phyloP scores from a whole-genome alignment of 1,140 invertebrate species.

The Chymomyza costata region DNA sequence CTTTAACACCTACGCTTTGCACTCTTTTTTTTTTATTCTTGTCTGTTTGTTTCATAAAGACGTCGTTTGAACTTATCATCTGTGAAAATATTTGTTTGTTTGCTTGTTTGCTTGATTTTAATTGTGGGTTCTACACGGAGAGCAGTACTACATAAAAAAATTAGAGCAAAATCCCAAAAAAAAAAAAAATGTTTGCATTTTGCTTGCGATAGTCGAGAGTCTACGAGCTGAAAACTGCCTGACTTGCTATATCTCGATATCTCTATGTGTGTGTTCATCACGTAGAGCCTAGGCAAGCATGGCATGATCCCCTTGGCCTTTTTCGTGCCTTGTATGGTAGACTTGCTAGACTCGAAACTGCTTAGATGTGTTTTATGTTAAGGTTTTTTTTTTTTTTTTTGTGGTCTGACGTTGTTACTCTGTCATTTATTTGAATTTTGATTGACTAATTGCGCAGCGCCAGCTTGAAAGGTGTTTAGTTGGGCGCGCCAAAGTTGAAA shows the following conservation, averaged over 20 bases:
- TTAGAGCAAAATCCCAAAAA: constrained; percentile 66
- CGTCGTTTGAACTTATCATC: constrained; percentile 63
- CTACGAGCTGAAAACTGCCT: constrained; percentile 5
- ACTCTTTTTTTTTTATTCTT: constrained; percentile 6
- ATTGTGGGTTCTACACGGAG: constrained; percentile 45
- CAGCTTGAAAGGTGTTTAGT: constrained; percentile 17
- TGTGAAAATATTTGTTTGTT: constrained; percentile 72
- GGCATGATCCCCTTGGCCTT: constrained; percentile 68
- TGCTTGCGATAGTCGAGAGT: constrained; percentile 21
- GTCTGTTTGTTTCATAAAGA: constrained; percentile 11
- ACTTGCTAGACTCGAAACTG: neutral
- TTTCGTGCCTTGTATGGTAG: constrained; percentile 49
- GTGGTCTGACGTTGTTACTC: constrained; percentile 14
- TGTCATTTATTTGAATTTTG: constrained; percentile 69
- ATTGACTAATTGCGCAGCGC: constrained; percentile 68
- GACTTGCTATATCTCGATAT: constrained; percentile 3
- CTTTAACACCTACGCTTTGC: constrained; percentile 60
- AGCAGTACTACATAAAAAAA: constrained; percentile 46
- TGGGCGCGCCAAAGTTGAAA: constrained; percentile 4
- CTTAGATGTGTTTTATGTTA: neutral
- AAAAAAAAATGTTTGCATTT: constrained; percentile 58
- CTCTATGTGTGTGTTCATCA: constrained; percentile 49
- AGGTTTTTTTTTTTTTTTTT: constrained; percentile 3
- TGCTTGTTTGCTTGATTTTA: constrained; percentile 65
- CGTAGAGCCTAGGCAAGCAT: constrained; percentile 44